Evolutionary conservation across 2,797 vertebrate genomes (phyloP), one percentile per base, ranked within the genome.

Genomic region (Taenioides sp.): DNA sequence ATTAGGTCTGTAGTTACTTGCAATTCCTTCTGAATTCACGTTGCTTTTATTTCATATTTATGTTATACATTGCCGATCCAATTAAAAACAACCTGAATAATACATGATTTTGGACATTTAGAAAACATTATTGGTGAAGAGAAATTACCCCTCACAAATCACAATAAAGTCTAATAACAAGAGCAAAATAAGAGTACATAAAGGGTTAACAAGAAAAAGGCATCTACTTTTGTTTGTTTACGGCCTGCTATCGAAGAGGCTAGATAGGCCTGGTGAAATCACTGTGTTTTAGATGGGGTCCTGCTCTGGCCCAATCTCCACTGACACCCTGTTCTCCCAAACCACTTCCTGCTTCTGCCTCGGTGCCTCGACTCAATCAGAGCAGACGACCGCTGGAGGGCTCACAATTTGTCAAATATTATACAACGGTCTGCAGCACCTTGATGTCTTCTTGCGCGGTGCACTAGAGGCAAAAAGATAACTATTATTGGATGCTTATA

Each of bases 231-330:
- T 59, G 23, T 59, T 59, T 57, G 55, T 57, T 59, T 28, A 25
- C 57, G 22, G n/a, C 18, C n/a, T 54, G 52, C 52, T 9, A 9
- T 12, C 14, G 54, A 57, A 23, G 22, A 23, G 22, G 11, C 7
- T 22, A 11, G n/a, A 55, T 23, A 23, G 54, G 10, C 12, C 22
- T 57, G 54, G 54, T 57, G 54, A 60, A 60, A 60, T 60, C 25
- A 31, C 58, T 60, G 16, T 34, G 63, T 71, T 80, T 83, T 82
- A 54, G 47, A 72, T 52, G 64, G 23, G 49, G 31, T 31, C 49
- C 77, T 67, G 66, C 65, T 61, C 47, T 28, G 14, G 68, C 61
- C 43, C 27, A 70, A 74, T 76, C 76, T 83, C 63, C 71, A 72
- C 37, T 63, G 69, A 62, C 63, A 73, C 79, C 50, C 43, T 73